A percentile compares a stretch with the other conserved stretches of the same genome.
phyloP scores from a whole-genome alignment of 2,888 invertebrate species.

The Aphodius sticticus region DNA sequence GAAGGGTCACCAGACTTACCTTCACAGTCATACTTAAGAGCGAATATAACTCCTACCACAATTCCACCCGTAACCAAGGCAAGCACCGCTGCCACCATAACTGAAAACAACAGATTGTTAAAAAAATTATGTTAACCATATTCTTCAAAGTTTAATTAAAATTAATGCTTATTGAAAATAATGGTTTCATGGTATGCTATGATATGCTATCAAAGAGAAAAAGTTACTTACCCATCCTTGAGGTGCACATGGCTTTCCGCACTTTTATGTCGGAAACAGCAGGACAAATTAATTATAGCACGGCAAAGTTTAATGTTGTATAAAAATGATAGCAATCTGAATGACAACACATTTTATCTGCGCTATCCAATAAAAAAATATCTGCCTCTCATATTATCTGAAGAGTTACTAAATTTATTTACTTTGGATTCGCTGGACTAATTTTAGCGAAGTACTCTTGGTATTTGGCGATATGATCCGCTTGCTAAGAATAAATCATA shows the following conservation, averaged over 20 bases:
- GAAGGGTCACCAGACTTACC: background rate
- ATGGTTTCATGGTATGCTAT: background rate
- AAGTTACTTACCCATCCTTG: background rate
- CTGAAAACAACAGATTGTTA: background rate
- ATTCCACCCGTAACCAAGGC: background rate
- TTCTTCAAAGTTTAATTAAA: too few species aligned
- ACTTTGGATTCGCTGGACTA: too few species aligned
- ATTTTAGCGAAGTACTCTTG: too few species aligned
- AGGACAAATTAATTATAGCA: too few species aligned
- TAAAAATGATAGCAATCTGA: background rate
- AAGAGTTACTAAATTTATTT: too few species aligned
- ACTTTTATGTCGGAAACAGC: background rate
- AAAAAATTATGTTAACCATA: too few species aligned
- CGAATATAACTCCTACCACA: background rate
- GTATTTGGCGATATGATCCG: too few species aligned
- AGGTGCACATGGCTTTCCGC: background rate
- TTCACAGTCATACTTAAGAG: background rate
- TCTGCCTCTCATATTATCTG: too few species aligned
- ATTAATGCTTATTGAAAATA: background rate
- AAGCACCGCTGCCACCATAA: background rate
- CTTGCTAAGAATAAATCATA: too few species aligned
- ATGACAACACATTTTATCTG: background rate
- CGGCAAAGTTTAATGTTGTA: background rate
- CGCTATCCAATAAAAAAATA: too few species aligned
- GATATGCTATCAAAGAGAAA: background rate